These are phyloP conservation scores for Rousettus madagascariensis DNA, from an alignment of 2,797 vertebrate species.

Conservation along the genomic window DNA sequence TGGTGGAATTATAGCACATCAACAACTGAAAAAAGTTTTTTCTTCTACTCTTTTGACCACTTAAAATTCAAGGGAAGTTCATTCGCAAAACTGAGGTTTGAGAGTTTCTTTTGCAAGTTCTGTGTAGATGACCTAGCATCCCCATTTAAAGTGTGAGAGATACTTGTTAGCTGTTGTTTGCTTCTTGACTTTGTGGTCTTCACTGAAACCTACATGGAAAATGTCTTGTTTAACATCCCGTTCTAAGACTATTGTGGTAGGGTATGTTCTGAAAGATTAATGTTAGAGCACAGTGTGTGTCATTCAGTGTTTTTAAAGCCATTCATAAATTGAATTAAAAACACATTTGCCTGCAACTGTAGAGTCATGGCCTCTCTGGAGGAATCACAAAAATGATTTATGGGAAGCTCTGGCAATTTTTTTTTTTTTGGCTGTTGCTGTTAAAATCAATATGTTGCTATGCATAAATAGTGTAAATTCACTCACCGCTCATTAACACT, in stretches of 20 bases:
- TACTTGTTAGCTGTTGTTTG: neutral
- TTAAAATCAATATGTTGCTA: conserved; percentile 30
- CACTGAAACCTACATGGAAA: neutral
- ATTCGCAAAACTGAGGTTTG: neutral
- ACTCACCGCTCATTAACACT: neutral
- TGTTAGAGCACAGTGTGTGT: neutral
- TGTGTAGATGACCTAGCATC: neutral
- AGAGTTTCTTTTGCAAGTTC: neutral
- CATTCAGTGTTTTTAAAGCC: neutral
- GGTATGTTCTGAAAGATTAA: neutral
- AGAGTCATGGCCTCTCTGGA: neutral
- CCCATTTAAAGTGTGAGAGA: neutral
- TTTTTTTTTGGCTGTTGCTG: neutral
- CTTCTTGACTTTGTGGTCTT: neutral
- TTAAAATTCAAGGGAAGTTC: neutral
- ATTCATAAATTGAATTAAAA: conserved; percentile 54
- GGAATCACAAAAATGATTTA: conserved; percentile 8
- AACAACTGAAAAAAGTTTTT: neutral
- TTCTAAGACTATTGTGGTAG: neutral
- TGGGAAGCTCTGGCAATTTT: neutral
- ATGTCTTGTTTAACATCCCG: neutral
- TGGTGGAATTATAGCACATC: neutral
- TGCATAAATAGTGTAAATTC: neutral
- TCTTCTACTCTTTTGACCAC: neutral
- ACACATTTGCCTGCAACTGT: neutral